Evolutionary conservation across 2,888 invertebrate species (phyloP).

Genomic region (Hoplodrina ambigua): DNA sequence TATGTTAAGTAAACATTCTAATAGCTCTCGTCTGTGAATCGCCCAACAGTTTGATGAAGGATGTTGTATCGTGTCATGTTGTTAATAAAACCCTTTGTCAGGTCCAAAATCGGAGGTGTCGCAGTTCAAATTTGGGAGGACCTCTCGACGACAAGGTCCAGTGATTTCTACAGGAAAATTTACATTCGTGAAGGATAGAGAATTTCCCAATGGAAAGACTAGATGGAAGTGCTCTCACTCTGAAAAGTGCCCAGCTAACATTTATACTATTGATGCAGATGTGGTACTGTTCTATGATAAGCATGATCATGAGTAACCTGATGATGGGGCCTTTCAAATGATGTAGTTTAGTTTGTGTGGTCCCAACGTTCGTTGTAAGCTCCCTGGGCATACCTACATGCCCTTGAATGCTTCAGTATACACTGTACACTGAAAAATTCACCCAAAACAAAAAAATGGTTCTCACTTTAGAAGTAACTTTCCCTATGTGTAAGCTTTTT

Average conservation of each 20-base stretch:
- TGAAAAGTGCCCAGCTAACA: conserved; percentile 75
- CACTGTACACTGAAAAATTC: neutral
- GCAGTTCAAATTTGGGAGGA: conserved; percentile 74
- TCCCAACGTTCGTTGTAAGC: neutral
- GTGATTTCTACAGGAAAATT: conserved; percentile 75
- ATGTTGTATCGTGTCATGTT: conserved; percentile 16
- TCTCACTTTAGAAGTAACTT: neutral
- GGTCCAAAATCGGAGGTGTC: conserved; percentile 65
- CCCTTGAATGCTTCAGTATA: neutral
- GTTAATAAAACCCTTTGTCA: conserved; percentile 63
- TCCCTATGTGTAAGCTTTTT: neutral
- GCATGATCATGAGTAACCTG: conserved; percentile 70
- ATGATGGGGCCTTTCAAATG: neutral
- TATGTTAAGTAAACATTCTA: neutral
- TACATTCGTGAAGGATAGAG: conserved; percentile 74
- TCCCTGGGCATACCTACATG: neutral
- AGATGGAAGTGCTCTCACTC: conserved; percentile 76
- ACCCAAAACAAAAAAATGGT: neutral
- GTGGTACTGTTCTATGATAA: conserved; percentile 77
- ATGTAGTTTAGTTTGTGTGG: neutral
- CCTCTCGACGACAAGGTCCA: conserved; percentile 68
- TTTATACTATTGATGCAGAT: conserved; percentile 76
- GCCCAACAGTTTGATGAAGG: neutral
- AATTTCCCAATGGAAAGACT: conserved; percentile 74
- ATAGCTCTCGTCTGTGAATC: neutral